These are phyloP conservation scores for Lepidochrysops patricia DNA, from an alignment of 2,888 invertebrate genomes.

Conservation along the genomic window DNA sequence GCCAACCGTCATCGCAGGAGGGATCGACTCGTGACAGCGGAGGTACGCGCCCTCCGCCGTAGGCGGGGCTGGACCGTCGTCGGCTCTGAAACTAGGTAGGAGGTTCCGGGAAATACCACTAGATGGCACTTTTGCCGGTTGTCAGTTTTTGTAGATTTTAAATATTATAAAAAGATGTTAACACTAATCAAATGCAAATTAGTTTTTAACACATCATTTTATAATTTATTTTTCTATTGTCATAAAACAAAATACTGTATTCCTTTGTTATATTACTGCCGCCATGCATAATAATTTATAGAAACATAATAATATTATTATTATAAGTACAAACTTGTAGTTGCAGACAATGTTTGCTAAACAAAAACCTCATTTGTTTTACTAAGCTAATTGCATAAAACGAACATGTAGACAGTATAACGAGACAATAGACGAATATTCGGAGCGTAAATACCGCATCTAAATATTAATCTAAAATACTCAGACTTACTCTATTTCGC, in stretches of 20 bases:
- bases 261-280: no score
- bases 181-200: no score
- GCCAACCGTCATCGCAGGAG: slow-evolving; percentile 53
- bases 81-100: slow-evolving; percentile 83
- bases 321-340: not conserved
- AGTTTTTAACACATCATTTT: no score
- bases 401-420: no score
- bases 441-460: not conserved
- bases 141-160: no score
- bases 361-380: not conserved
- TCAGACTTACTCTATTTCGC: not conserved
- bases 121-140: slow-evolving; percentile 45
- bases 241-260: no score
- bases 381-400: not conserved
- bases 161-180: slow-evolving; percentile 16
- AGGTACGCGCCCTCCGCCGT: slow-evolving; percentile 70
- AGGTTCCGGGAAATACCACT: slow-evolving; percentile 23
- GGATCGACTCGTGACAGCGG: slow-evolving; percentile 60
- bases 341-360: not conserved
- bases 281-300: not conserved
- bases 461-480: not conserved
- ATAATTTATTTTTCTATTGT: no score
- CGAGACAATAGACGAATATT: no score
- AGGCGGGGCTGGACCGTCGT: slow-evolving; percentile 84
- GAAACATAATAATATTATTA: not conserved